These are phyloP conservation scores for Magallana ariakensis DNA, from an alignment of 1,140 invertebrate species.

Conservation along the genomic window DNA sequence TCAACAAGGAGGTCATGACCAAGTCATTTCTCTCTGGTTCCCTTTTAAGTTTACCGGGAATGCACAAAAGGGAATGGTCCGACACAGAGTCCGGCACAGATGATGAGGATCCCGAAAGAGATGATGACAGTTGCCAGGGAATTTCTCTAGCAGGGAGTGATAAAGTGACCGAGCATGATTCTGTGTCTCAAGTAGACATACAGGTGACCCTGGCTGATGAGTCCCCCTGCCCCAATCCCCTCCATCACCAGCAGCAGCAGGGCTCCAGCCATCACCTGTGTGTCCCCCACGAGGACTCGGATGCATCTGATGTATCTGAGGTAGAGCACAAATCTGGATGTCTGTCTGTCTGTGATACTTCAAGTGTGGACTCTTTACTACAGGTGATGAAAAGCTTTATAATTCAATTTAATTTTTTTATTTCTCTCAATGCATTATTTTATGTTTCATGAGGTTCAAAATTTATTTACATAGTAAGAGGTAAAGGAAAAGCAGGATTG, in stretches of 20 bases:
- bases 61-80: background rate
- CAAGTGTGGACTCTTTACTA: slow-evolving; percentile 2
- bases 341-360: background rate
- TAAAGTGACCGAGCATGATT: background rate
- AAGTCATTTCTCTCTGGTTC: background rate
- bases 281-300: background rate
- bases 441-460: too few relatives aligned
- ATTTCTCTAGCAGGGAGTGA: background rate
- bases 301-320: background rate
- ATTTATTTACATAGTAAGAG: too few relatives aligned
- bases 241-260: background rate
- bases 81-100: background rate
- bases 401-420: background rate
- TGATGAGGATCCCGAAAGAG: background rate
- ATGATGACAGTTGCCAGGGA: background rate
- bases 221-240: background rate
- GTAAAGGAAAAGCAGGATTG: too few relatives aligned
- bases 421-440: too few relatives aligned
- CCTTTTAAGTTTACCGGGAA: background rate
- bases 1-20: background rate
- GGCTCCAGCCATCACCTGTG: background rate
- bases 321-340: background rate
- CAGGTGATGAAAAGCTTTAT: slow-evolving; percentile 8
- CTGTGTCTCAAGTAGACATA: slow-evolving; percentile 18
- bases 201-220: background rate